These are phyloP conservation scores for Micoletzkya japonica DNA, from an alignment of 2,888 invertebrate species.

Conservation along the genomic window DNA sequence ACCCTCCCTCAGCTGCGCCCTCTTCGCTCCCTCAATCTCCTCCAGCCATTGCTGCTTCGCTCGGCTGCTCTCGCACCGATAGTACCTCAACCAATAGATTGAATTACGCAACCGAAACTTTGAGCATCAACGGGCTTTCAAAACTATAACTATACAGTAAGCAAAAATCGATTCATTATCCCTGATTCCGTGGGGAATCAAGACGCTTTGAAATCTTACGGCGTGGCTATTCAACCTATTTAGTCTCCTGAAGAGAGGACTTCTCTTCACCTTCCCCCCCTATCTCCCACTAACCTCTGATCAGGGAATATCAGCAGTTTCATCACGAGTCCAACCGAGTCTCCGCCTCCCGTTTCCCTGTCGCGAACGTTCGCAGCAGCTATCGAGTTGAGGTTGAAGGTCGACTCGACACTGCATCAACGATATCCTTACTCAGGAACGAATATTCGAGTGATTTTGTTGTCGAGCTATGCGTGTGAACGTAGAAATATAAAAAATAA, in stretches of 20 bases:
- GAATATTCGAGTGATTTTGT: neutral
- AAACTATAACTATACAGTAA: no score
- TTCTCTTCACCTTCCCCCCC: no score
- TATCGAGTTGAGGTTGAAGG: slow-evolving; percentile 53
- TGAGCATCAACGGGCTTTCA: no score
- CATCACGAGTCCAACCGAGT: slow-evolving; percentile 50
- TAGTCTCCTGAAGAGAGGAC: no score
- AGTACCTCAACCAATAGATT: slow-evolving; percentile 34
- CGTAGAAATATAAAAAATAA: no score
- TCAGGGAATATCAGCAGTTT: slow-evolving; percentile 61
- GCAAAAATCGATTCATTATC: no score
- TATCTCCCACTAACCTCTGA: slow-evolving; percentile 51
- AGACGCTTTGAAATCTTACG: no score
- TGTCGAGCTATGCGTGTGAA: no score
- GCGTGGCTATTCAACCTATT: no score
- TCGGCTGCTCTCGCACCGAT: slow-evolving; percentile 54
- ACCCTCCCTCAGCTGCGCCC: slow-evolving; percentile 47
- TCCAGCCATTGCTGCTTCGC: slow-evolving; percentile 59
- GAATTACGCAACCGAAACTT: neutral
- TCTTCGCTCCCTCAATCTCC: slow-evolving; percentile 52
- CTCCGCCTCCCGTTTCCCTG: slow-evolving; percentile 40
- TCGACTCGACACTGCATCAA: slow-evolving; percentile 50
- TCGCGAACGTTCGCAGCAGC: slow-evolving; percentile 60
- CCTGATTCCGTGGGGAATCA: no score
- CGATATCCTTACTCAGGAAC: no score